Conservation (phyloP, 2,797 vertebrate species). For the Clamator glandarius region DNA sequence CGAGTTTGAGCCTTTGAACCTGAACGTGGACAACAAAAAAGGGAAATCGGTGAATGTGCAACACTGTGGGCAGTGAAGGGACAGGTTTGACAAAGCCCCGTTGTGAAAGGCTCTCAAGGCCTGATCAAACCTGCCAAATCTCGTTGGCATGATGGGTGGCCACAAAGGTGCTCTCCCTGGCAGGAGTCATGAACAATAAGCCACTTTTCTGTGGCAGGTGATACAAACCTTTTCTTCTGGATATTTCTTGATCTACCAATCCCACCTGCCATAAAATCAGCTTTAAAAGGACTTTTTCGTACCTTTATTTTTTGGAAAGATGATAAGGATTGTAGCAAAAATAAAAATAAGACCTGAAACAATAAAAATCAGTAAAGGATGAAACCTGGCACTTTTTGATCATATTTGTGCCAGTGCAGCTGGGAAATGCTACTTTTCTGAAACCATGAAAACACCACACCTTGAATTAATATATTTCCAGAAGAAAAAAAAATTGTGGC, state of each 20-base stretch:
- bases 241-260: constrained; percentile 35
- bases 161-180: constrained; percentile 86
- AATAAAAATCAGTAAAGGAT: constrained; percentile 39
- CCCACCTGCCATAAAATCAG: constrained; percentile 49
- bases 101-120: constrained; percentile 83
- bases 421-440: constrained; percentile 1
- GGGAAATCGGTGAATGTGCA: constrained; percentile 29
- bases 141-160: constrained; percentile 81
- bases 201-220: constrained; percentile 78
- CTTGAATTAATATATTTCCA: neutral
- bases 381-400: constrained; percentile 17
- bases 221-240: constrained; percentile 59
- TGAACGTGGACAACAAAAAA: constrained; percentile 45
- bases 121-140: constrained; percentile 83
- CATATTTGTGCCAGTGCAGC: constrained; percentile 9
- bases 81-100: constrained; percentile 76
- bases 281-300: constrained; percentile 11
- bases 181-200: constrained; percentile 88
- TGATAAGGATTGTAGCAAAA: neutral
- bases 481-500: neutral
- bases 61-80: constrained; percentile 38
- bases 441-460: neutral
- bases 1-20: constrained; percentile 69
- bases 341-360: neutral
- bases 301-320: neutral